These are phyloP conservation scores for Hyphantria cunea DNA, from an alignment of 1,140 invertebrate genomes.

Conservation along the genomic window DNA sequence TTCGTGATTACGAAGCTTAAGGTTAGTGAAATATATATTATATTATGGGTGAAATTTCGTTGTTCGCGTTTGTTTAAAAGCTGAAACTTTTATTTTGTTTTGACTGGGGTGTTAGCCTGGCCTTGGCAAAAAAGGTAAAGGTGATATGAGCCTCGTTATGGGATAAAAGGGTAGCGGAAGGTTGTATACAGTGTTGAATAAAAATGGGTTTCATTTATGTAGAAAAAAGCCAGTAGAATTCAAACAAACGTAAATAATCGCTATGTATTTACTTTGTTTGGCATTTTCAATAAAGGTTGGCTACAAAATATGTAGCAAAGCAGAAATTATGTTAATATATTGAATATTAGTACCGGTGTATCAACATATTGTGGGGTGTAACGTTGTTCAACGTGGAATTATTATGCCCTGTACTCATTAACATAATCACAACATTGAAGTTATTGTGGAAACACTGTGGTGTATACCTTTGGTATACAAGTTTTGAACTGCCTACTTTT, in stretches of 20 bases:
- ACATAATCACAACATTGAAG: constrained; percentile 31
- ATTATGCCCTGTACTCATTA: constrained; percentile 24
- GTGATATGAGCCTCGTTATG: neutral
- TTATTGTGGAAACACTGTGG: constrained; percentile 27
- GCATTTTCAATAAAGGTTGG: neutral
- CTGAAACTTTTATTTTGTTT: constrained; percentile 3
- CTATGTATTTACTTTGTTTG: neutral
- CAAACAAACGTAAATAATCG: neutral
- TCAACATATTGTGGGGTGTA: constrained; percentile 8
- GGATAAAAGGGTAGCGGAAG: neutral
- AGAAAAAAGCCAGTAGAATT: neutral
- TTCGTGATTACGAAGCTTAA: constrained; percentile 26
- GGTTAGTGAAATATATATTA: constrained; percentile 17
- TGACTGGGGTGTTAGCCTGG: neutral
- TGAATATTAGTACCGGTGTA: constrained; percentile 10
- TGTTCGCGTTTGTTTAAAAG: neutral
- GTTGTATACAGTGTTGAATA: neutral
- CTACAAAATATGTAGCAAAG: neutral
- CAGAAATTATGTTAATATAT: neutral
- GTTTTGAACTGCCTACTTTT: constrained; percentile 1
- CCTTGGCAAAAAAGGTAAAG: neutral
- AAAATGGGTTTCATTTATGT: neutral
- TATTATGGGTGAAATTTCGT: neutral
- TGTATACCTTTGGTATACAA: constrained; percentile 29
- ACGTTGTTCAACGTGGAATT: constrained; percentile 21